Percentiles rank a stretch among this genome's conserved stretches.
Evolutionary conservation across 2,797 vertebrate genomes (phyloP).

Genomic region (Enteromius mattozi): DNA sequence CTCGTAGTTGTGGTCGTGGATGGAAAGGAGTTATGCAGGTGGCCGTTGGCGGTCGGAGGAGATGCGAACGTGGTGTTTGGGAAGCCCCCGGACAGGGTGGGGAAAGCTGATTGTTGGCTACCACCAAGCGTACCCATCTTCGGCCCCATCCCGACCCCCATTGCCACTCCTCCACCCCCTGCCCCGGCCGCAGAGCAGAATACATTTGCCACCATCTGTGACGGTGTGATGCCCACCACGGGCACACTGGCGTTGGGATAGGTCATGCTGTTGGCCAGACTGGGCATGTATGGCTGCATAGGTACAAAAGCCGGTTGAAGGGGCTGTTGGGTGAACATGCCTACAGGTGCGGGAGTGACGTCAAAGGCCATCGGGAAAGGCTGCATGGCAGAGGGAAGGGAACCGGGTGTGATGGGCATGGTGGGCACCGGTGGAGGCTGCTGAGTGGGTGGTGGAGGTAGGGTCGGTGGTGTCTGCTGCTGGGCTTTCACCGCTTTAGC

Average conservation of each 20-base stretch:
- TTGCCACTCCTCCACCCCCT: conserved; percentile 66
- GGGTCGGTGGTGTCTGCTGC: conserved; percentile 71
- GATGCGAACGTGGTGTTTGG: conserved; percentile 63
- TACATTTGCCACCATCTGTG: conserved; percentile 93
- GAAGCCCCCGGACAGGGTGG: conserved; percentile 57
- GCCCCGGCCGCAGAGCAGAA: conserved; percentile 86
- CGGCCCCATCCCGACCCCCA: conserved; percentile 66
- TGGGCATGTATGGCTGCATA: conserved; percentile 83
- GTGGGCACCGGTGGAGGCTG: conserved; percentile 60
- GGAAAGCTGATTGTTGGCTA: conserved; percentile 67
- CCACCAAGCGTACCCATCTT: conserved; percentile 71
- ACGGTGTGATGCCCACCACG: conserved; percentile 91
- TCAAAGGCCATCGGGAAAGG: conserved; percentile 83
- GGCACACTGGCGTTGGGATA: conserved; percentile 84
- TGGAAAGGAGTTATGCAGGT: conserved; percentile 64
- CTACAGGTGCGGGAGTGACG: conserved; percentile 72
- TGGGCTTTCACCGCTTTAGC: conserved; percentile 85
- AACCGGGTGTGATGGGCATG: conserved; percentile 64
- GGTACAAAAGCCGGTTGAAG: conserved; percentile 81
- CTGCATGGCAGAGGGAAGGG: conserved; percentile 81
- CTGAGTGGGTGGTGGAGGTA: conserved; percentile 54
- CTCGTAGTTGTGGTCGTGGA: conserved; percentile 56
- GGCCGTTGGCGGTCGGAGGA: conserved; percentile 70
- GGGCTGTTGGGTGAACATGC: conserved; percentile 77
- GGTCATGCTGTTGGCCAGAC: conserved; percentile 80